These are phyloP conservation scores for Myiozetetes cayanensis DNA, from an alignment of 2,113 vertebrate species.

Conservation along the genomic window DNA sequence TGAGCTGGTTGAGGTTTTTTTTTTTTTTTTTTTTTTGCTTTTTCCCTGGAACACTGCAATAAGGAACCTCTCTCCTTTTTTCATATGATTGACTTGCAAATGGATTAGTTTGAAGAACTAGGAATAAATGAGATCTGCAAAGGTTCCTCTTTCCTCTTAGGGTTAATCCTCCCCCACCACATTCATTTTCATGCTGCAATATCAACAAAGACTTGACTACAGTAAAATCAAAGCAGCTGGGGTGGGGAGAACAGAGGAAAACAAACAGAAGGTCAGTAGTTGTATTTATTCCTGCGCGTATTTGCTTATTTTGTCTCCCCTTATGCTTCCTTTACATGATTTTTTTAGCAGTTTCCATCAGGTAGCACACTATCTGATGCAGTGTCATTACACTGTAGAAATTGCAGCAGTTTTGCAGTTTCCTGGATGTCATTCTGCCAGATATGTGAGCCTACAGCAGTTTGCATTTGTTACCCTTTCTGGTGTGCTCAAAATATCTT, in stretches of 20 bases:
- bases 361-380: constrained; percentile 20
- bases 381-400: constrained; percentile 20
- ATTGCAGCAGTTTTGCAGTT: constrained; percentile 27
- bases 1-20: not conserved
- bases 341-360: constrained; percentile 12
- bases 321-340: not conserved
- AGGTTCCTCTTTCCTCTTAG: constrained; percentile 2
- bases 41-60: not conserved
- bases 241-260: not conserved
- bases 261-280: not conserved
- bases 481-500: constrained; percentile 57
- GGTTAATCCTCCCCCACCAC: not conserved
- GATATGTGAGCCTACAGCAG: constrained; percentile 44
- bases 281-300: not conserved
- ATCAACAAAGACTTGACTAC: not conserved
- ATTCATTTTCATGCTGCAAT: constrained; percentile 8
- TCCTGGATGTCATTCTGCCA: constrained; percentile 46
- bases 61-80: not conserved
- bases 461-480: constrained; percentile 64
- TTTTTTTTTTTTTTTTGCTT: not conserved
- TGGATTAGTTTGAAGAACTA: constrained; percentile 34
- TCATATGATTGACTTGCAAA: constrained; percentile 35
- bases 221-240: constrained; percentile 1
- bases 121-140: constrained; percentile 24
- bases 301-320: not conserved